These are phyloP conservation scores for Boleophthalmus pectinirostris DNA, from an alignment of 2,113 vertebrate species.

Conservation along the genomic window DNA sequence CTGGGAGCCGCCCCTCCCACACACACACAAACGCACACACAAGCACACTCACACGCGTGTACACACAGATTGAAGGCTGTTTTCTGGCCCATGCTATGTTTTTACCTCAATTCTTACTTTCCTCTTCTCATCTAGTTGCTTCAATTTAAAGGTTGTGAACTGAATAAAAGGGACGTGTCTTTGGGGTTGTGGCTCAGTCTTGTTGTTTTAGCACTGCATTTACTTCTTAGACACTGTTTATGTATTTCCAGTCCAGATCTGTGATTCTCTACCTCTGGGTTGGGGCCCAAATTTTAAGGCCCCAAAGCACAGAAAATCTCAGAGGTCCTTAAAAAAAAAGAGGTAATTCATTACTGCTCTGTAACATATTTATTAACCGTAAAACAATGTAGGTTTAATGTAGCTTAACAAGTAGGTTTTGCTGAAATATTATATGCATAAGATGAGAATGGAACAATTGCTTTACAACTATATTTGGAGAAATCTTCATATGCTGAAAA, in stretches of 20 bases:
- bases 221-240: background rate
- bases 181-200: conserved; percentile 1
- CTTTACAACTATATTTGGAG: no score
- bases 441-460: no score
- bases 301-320: background rate
- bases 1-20: conserved; percentile 19
- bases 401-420: background rate
- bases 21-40: background rate
- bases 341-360: no score
- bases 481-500: background rate
- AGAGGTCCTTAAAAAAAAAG: background rate
- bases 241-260: background rate
- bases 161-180: conserved; percentile 37
- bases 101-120: conserved; percentile 15
- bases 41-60: background rate
- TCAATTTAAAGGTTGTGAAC: conserved; percentile 59
- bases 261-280: background rate
- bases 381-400: background rate
- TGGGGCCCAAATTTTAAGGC: background rate
- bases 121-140: conserved; percentile 13
- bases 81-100: background rate
- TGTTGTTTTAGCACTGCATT: conserved; percentile 3
- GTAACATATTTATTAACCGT: no score
- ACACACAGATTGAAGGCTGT: background rate
- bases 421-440: background rate